Base-by-base conservation (phyloP, 2,113 vertebrate genomes). In the Caranx ignobilis region DNA sequence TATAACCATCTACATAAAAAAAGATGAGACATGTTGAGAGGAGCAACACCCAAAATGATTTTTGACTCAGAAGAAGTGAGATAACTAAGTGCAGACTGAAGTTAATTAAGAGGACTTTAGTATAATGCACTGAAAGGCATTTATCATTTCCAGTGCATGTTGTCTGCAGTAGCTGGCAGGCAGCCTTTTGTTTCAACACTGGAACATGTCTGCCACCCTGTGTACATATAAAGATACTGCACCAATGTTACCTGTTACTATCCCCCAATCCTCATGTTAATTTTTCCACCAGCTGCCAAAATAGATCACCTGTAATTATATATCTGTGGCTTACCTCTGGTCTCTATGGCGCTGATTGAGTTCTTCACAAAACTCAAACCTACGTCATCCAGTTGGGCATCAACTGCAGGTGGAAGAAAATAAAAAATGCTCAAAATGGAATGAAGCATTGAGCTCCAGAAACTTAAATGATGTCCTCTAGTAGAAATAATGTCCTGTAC, bases 281-380 rank as follows among this genome's bases (percentile, higher is more conserved):
- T 32, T 11, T 39, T 16, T 5, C 6, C 26, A 26, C 26, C 26
- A 26, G 26, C 26, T 26, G 26, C 26, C 15, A 1, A 37, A 61
- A 61, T 47, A 34, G 52, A 47, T 13, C 13, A 34, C 7, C 4
- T 60, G 9, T 18, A 39, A 37, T 9, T n/a, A 43, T 9, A 18
- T 12, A 56, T 52, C 26, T 60, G 5, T 56, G 34, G 11, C 77
- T 96, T 95, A 99, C 98, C 98, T 97, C 97, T 95, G 18, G 90
- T 95, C 88, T 99, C 98, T 74, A 99, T 93, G 43, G 97, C 97
- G 71, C 85, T 95, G 91, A 99, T 97, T 76, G 97, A 97, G 75
- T 98, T 98, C 94, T 94, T 97, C 89, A 99, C 92, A 94, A 99
- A 91, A 47, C 90, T 91, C 85, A 98, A 94, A 8, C 98, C 98